A percentile compares a stretch with the other conserved stretches of the same genome.
These are phyloP conservation scores for Drosophila phalerata DNA, from an alignment of 2,888 invertebrate genomes.

Conservation along the genomic window DNA sequence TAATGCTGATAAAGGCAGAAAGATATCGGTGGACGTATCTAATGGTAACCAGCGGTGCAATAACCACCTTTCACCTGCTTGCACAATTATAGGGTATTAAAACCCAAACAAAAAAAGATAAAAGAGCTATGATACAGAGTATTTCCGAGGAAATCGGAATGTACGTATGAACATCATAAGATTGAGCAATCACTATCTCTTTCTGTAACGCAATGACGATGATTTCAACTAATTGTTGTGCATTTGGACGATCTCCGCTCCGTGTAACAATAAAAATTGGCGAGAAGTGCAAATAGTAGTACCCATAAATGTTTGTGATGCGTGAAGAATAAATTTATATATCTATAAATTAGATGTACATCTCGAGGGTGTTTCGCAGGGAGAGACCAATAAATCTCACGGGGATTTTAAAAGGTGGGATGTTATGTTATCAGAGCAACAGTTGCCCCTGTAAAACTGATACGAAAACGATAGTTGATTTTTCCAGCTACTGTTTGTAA, in stretches of 20 bases:
- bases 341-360: conserved; percentile 53
- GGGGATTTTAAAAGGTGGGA: conserved; percentile 49
- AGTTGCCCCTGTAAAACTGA: background rate
- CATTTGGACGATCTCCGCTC: background rate
- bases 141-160: conserved; percentile 35
- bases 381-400: conserved; percentile 61
- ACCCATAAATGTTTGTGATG: conserved; percentile 48
- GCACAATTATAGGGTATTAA: conserved; percentile 9
- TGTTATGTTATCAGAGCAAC: conserved; percentile 38
- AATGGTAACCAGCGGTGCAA: background rate
- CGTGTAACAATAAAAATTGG: conserved; percentile 32
- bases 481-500: conserved; percentile 7
- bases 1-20: background rate
- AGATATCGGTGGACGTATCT: conserved; percentile 1
- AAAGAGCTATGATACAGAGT: background rate
- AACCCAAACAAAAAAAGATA: background rate
- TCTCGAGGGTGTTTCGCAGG: conserved; percentile 9
- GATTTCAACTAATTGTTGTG: conserved; percentile 6
- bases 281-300: conserved; percentile 43
- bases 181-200: conserved; percentile 27
- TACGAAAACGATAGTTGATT: conserved; percentile 10
- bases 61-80: background rate
- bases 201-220: conserved; percentile 20
- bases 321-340: conserved; percentile 72
- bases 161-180: background rate